Percentiles rank a stretch among this genome's conserved stretches.
Conservation (phyloP, 2,797 vertebrate species). For the Hemitrygon akajei region DNA sequence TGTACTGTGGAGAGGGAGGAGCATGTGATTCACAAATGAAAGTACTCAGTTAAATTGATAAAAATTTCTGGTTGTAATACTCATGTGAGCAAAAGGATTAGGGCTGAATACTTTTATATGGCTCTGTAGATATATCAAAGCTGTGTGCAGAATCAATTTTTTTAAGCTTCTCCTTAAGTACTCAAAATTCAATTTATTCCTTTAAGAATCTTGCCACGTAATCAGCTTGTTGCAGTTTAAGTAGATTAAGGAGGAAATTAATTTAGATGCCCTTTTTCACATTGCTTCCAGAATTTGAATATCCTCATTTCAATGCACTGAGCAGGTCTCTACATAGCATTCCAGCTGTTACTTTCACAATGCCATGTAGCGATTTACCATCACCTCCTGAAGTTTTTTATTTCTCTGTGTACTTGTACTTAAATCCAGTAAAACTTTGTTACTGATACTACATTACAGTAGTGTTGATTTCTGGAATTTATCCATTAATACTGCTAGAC, state of each 20-base stretch:
- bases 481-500: neutral
- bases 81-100: no score
- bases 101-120: no score
- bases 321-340: neutral
- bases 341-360: neutral
- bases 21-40: no score
- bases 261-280: neutral
- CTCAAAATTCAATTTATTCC: neutral
- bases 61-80: no score
- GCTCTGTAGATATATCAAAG: neutral
- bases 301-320: neutral
- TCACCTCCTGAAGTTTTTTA: neutral
- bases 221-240: neutral
- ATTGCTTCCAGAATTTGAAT: neutral
- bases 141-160: neutral
- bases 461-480: neutral
- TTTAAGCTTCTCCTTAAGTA: neutral
- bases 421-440: neutral
- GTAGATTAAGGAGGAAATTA: neutral
- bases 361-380: neutral
- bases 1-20: no score
- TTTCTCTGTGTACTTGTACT: neutral
- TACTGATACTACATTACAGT: neutral
- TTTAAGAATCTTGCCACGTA: neutral
- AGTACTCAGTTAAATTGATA: no score